Base-by-base conservation (phyloP, 2,888 invertebrate genomes). In the Dysmachus trigonus region DNA sequence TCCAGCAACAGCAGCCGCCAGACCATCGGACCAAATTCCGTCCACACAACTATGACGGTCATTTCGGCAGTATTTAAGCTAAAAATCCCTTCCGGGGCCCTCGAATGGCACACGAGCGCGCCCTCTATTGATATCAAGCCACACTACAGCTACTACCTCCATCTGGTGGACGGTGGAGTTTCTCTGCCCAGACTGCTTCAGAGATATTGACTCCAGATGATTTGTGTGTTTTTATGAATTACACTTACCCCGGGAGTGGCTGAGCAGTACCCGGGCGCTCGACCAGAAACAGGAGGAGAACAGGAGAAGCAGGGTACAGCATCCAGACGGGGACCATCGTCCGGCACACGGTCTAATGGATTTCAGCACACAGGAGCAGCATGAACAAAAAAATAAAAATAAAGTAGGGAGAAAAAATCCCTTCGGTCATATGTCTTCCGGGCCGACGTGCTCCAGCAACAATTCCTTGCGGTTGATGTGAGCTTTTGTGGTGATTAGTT, bases 181-280 rank as follows among this genome's bases (percentile, higher is more conserved):
- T 31, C 53, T 53, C 22, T 38, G 38, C 62, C 85, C 85, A 27
- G 18, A 62, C 62, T 62, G 62, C 27, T 27, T 7, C 62, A 62
- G 62, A 79, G 85, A 85, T 85, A 85, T 85, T 85, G 85, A 85
- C 85, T 85, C 38, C 62, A 38, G 41, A 85, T 85, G 85, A 85
- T 85, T 85, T 85, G 85, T 85, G 85, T 85, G 85, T 85, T 85
- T 85, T 85, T 77, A 85, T 85, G 85, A 85, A 85, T 85, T 85
- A 85, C 85, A 85, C 85, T 77, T 85, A 62, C 85, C 51, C 51
- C 62, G 27, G 27, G 85, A 47, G 38, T 41, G 38, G 76, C 51
- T 22, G 31, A 47, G 18, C 47, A 47, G 51, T 18, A 73, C 35
- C 31, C 33, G n/a, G 73, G 33, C 73, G 31, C 31, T 73, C 35